phyloP scores from a whole-genome alignment of 2,113 vertebrate genomes.

The Dermatemys mawii region DNA sequence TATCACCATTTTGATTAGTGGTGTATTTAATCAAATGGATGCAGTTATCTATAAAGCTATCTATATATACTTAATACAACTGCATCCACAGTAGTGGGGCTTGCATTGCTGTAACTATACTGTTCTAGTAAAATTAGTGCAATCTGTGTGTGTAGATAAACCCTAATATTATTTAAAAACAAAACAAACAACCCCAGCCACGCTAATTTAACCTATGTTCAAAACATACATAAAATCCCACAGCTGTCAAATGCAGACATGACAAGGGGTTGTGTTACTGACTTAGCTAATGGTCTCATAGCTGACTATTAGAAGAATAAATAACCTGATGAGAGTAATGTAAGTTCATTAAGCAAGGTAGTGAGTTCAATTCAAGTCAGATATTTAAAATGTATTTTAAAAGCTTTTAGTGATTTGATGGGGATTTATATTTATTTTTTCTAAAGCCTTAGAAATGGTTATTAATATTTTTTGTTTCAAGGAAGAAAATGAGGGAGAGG shows the following conservation, averaged over 20 bases:
- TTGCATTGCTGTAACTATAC: neutral
- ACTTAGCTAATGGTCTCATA: neutral
- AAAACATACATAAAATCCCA: neutral
- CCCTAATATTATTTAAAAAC: neutral
- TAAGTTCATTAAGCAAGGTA: neutral
- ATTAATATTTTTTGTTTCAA: neutral
- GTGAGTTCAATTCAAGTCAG: neutral
- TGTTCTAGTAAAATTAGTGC: neutral
- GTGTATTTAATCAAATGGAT: neutral
- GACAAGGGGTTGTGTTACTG: neutral
- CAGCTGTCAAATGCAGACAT: neutral
- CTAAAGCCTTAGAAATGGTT: neutral
- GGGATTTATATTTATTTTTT: neutral
- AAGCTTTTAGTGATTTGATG: neutral
- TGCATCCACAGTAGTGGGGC: neutral
- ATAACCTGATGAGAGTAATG: neutral
- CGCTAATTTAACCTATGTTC: neutral
- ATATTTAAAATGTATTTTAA: neutral
- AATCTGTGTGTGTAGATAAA: neutral
- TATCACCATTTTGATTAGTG: neutral
- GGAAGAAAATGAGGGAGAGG: neutral
- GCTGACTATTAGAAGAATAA: neutral
- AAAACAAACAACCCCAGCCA: neutral
- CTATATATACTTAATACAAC: neutral
- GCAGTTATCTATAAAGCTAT: neutral